Conservation (phyloP, 1,140 invertebrate genomes). For the Megathymus violae region DNA sequence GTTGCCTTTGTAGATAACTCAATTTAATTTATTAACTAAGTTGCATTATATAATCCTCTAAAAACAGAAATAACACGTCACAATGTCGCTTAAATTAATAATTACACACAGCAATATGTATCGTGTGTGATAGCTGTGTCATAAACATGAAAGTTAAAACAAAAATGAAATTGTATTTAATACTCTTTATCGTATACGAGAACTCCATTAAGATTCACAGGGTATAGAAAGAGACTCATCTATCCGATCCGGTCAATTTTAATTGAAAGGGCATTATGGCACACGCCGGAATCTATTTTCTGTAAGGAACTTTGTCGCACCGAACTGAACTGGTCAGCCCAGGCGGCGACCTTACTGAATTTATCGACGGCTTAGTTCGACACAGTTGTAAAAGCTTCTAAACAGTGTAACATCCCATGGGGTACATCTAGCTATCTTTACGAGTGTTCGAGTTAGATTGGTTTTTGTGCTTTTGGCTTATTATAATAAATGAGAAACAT, state of each 20-base stretch:
- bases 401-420: conserved; percentile 60
- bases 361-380: conserved; percentile 57
- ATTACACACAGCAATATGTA: too few relatives aligned
- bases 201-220: conserved; percentile 5
- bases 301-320: conserved; percentile 42
- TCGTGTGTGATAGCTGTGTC: too few relatives aligned
- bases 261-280: conserved; percentile 40
- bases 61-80: too few relatives aligned
- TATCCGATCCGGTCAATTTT: conserved; percentile 48
- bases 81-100: too few relatives aligned
- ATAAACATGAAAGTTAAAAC: neutral
- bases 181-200: neutral
- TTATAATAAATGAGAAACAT: conserved; percentile 41
- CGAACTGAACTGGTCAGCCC: conserved; percentile 21
- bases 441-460: conserved; percentile 73
- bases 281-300: conserved; percentile 26
- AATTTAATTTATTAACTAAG: conserved; percentile 20
- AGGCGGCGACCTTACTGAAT: conserved; percentile 45
- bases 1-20: conserved; percentile 20
- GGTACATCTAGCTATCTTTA: conserved; percentile 68
- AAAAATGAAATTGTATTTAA: neutral
- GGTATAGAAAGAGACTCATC: conserved; percentile 8
- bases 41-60: too few relatives aligned
- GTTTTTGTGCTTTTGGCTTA: conserved; percentile 64
- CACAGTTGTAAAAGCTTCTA: conserved; percentile 69